Evolutionary conservation across 2,888 invertebrate genomes (phyloP).

Genomic region (Didymodactylos carnosus): DNA sequence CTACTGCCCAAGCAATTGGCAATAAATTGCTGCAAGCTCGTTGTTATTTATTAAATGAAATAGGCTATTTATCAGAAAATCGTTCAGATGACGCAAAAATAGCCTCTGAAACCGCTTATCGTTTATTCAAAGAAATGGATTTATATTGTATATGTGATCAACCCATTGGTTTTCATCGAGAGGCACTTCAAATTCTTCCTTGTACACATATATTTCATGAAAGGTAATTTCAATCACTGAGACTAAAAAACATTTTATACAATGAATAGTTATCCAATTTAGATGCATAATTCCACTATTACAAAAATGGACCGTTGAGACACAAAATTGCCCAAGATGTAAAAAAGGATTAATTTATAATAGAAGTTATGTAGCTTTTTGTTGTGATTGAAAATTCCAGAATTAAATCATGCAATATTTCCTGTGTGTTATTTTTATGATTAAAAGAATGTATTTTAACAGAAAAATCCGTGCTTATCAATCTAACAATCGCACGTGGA

Average conservation of each 20-base stretch:
- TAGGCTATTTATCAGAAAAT: background rate
- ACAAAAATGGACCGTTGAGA: background rate
- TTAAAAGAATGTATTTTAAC: too few species aligned
- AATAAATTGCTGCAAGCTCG: background rate
- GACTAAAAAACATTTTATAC: background rate
- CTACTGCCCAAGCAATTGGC: background rate
- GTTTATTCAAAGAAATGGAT: constrained; percentile 49
- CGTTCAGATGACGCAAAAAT: background rate
- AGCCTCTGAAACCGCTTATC: constrained; percentile 18
- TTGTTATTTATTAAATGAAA: background rate
- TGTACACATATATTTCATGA: constrained; percentile 64
- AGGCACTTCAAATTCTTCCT: constrained; percentile 54
- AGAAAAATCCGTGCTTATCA: too few species aligned
- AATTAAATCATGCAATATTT: too few species aligned
- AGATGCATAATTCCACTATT: background rate
- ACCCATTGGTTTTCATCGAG: constrained; percentile 52
- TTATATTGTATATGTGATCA: constrained; percentile 56
- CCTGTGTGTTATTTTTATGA: too few species aligned
- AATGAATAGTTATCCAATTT: background rate
- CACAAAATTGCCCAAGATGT: background rate
- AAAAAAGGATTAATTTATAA: background rate
- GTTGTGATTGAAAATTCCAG: background rate
- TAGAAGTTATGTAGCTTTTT: background rate
- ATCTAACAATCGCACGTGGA: too few species aligned
- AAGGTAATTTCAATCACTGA: constrained; percentile 19